Conservation (phyloP, 2,113 vertebrate genomes). For the Mastomys coucha region DNA sequence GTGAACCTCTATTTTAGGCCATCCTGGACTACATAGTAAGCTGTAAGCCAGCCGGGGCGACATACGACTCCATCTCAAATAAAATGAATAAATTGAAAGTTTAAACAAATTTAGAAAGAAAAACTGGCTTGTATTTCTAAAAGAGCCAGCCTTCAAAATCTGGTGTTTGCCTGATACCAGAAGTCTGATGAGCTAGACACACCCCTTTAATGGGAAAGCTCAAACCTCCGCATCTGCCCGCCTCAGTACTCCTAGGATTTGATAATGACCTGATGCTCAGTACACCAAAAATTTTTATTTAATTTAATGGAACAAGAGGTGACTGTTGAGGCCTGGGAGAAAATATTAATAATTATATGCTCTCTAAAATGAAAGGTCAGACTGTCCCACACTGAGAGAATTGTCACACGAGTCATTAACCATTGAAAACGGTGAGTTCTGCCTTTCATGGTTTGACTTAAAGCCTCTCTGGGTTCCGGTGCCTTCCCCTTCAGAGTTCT, state of each 20-base stretch:
- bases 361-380: constrained; percentile 66
- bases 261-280: background rate
- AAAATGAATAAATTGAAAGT: background rate
- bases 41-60: background rate
- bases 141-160: background rate
- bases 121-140: background rate
- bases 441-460: background rate
- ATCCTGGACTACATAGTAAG: background rate
- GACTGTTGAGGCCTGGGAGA: background rate
- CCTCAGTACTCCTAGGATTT: background rate
- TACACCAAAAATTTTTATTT: background rate
- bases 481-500: rapidly evolving
- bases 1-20: background rate
- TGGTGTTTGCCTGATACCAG: background rate
- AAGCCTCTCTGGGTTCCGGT: rapidly evolving
- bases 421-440: background rate
- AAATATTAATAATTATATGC: constrained; percentile 45
- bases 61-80: background rate
- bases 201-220: background rate
- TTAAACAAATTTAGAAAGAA: background rate
- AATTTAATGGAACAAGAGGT: constrained; percentile 32
- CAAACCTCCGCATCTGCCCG: background rate
- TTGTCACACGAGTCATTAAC: constrained; percentile 31
- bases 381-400: background rate
- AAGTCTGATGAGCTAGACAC: background rate